Evolutionary conservation across 1,140 invertebrate genomes (phyloP), one percentile per base, ranked within the genome.

Genomic region (Penaeus vannamei): DNA sequence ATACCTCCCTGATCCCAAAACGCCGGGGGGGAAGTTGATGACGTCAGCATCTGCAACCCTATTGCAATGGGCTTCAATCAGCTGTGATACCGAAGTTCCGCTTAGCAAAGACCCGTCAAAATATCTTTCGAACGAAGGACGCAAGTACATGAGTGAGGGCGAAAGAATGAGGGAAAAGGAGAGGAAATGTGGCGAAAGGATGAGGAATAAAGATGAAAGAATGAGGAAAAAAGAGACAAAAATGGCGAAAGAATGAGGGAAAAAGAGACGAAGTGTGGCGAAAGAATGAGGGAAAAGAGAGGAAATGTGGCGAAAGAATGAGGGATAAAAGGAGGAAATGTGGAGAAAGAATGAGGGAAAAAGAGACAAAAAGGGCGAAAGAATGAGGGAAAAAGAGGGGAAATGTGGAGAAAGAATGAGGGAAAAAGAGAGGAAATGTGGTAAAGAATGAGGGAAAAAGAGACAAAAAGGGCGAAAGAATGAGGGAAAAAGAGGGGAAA

Each of bases 331-430:
- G n/a, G n/a, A 20, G 53, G 32, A n/a, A 32, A n/a, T n/a, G 14
- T 26, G 29, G n/a, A 20, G 29, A 84, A 66, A 64, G 61, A 23
- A 29, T 1, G 53, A 22, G 80, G 1, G 46, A 12, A 4, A 60
- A 60, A 82, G 53, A 23, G 53, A 59, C 42, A 64, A 60, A 32
- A 62, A 69, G 60, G 66, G 82, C n/a, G 80, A 82, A 46, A 82
- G 80, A 82, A 20, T 46, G 80, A 82, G 46, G 59, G 80, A 84
- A 60, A 84, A 61, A 64, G 61, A 62, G 82, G 64, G 61, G 64
- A 42, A 64, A 42, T 12, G 64, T 53, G 20, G n/a, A 36, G n/a
- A n/a, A n/a, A n/a, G n/a, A n/a, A n/a, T n/a, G n/a, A n/a, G n/a
- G n/a, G n/a, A n/a, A n/a, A n/a, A n/a, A n/a, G n/a, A n/a, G n/a